Base-by-base conservation (phyloP, 2,797 vertebrate species). In the Neomorphus geoffroyi region DNA sequence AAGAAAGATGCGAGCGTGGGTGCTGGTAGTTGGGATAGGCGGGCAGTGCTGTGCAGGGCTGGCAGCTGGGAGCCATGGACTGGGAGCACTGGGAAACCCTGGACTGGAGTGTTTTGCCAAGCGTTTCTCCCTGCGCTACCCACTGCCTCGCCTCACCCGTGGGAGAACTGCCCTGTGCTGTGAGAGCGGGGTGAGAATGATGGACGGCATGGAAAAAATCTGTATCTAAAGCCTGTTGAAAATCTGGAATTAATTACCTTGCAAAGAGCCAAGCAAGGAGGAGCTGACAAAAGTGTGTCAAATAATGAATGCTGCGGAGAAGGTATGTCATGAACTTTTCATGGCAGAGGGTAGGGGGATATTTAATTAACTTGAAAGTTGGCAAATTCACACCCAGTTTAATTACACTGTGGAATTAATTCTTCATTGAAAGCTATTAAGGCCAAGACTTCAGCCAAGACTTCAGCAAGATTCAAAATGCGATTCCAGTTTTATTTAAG, bases 361-460 rank as follows among this genome's bases (percentile, higher is more conserved):
- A 71, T 82, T 95, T 95, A 90, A 93, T 95, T 88, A 96, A 71
- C 78, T 82, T 71, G 50, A 79, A 93, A 93, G 67, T 85, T 95
- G 95, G 88, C 66, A 86, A 82, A 84, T 86, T 90, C 64, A 79
- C 50, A 61, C 26, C 4, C 5, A 75, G 41, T 62, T 18, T 91
- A 96, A 90, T 95, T 94, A 84, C n/a, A n/a, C 5, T 79, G 57
- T 92, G 73, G 87, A 95, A 91, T 94, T 92, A 92, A 65, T 92
- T 94, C 70, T 86, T 92, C 80, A 53, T 35, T 86, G 82, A 56
- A 84, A 35, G 39, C 77, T 71, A 58, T 6, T 72, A 62, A 75
- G 56, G 82, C 66, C 80, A 92, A 79, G 61, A 80, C 45, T 92
- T 87, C 32, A 83, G 27, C 43, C 74, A 80, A 62, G 60, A 66